Base-by-base conservation (phyloP, 2,888 invertebrate genomes). In the Tribolium freemani region DNA sequence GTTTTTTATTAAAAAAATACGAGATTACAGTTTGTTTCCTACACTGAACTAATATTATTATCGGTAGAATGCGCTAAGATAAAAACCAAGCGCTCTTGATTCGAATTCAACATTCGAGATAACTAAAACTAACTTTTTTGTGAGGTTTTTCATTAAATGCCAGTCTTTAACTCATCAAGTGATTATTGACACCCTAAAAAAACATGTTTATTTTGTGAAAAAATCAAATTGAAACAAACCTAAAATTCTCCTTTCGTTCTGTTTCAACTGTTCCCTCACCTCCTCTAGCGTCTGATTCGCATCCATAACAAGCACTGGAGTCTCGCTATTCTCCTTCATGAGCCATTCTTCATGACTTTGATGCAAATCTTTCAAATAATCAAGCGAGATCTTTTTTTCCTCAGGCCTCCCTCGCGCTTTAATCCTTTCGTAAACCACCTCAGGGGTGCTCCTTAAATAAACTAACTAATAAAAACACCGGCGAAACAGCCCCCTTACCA, bases 311-410 rank as follows among this genome's bases (percentile, higher is more conserved):
- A 93, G 80, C 3, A 93, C 92, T 10, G 85, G 86, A 54, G 84
- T 81, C 3, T 82, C 83, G 72, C 86, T 86, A 61, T 83, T 80
- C 53, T 82, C 82, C 69, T 86, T 78, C 84, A 92, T 88, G 2
- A 93, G 87, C 93, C 93, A 93, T 78, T 91, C 88, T 84, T 93
- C 93, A 82, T 93, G 93, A 61, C 95, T 88, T 45, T 91, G 89
- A 83, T 97, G 96, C 21, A 97, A 86, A 73, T 93, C 91, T 78
- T 92, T 89, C 38, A 97, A 88, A 84, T 96, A 96, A 21, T 93
- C 91, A n/a, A 96, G 84, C 0, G 95, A 91, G 0, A 97, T 92
- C 79, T 90, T 90, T 68, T 90, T 90, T 86, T 97, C 97, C 85
- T 97, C 97, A 13, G 91, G 91, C 4, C 97, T 89, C 0, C 92